Evolutionary conservation across 2,888 invertebrate species (phyloP), one percentile per base, ranked within the genome.

Genomic region (Drosophila diplacantha): DNA sequence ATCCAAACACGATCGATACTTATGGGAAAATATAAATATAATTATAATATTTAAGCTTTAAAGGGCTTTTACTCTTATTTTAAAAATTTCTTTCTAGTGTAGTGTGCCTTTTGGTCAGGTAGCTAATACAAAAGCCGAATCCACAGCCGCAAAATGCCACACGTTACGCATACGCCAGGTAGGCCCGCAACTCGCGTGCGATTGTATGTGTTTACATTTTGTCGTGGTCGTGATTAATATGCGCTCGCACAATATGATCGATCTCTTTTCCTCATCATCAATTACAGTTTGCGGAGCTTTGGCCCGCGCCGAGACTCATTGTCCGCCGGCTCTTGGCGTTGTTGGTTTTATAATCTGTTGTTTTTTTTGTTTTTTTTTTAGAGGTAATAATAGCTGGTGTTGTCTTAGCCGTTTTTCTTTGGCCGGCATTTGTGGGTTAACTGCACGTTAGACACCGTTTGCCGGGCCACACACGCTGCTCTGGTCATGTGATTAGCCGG

Each of bases 181-280:
- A 61, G 54, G 58, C 60, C 58, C 46, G 63, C 44, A 37, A 26
- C 26, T 26, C 53, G 49, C 47, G 39, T 56, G 56, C 44, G 29
- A 9, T 3, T 65, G 51, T 62, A 46, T 56, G 47, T 59, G 73
- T 58, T 71, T 71, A 68, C 64, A 82, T 74, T 81, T 83, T 79
- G 83, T 83, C 83, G 76, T 77, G 74, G 66, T 71, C 75, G 68
- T 81, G 83, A 81, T 81, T 81, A 83, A 81, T 81, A 81, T 83
- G 79, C 74, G 80, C 69, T 83, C 81, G 81, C 70, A 72, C 76
- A 79, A 79, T 79, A 75, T 81, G 80, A 81, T 81, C 80, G 83
- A 81, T 81, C 80, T 80, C 83, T 80, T 81, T 61, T 81, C 74
- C 79, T 73, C 80, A 81, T 83, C 80, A 81, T 81, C 80, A 81